Percentiles rank a stretch among this genome's conserved stretches.
phyloP scores from a whole-genome alignment of 2,888 invertebrate genomes.

The Scelioninae gen. 1 region DNA sequence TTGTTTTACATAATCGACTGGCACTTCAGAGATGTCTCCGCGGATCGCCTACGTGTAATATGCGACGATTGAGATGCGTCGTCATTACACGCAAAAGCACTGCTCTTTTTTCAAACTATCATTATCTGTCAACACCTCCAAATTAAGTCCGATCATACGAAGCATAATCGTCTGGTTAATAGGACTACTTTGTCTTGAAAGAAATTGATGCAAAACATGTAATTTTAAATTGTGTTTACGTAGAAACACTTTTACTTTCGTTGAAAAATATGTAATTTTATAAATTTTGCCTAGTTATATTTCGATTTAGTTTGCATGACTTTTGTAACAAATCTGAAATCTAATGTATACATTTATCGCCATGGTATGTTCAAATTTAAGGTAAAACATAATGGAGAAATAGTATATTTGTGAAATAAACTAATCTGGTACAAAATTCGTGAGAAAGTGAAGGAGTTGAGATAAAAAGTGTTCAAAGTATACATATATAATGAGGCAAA shows the following conservation, averaged over 20 bases:
- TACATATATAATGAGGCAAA: slow-evolving; percentile 9
- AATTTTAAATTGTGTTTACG: too few species aligned
- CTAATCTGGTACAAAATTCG: slow-evolving; percentile 3
- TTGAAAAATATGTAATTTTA: too few species aligned
- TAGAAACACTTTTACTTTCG: slow-evolving; percentile 31
- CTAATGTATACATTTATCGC: too few species aligned
- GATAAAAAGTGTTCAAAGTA: slow-evolving; percentile 1
- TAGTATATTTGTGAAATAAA: background rate
- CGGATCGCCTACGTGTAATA: slow-evolving; percentile 65
- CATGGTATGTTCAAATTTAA: too few species aligned
- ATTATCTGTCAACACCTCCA: slow-evolving; percentile 17
- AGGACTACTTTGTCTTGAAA: background rate
- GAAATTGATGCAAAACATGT: too few species aligned
- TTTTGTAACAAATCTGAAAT: too few species aligned
- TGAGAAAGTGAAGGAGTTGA: slow-evolving; percentile 26
- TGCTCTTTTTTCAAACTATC: slow-evolving; percentile 34
- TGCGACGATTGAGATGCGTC: slow-evolving; percentile 46
- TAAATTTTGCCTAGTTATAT: too few species aligned
- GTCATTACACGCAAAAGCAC: slow-evolving; percentile 15
- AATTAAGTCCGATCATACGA: slow-evolving; percentile 2
- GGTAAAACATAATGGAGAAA: too few species aligned
- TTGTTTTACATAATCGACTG: slow-evolving; percentile 78
- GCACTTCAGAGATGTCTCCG: slow-evolving; percentile 73
- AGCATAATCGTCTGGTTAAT: too few species aligned
- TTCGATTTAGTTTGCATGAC: too few species aligned